Percentiles rank a stretch among this genome's conserved stretches.
phyloP scores from a whole-genome alignment of 2,888 invertebrate genomes.

The Dioctria linearis region DNA sequence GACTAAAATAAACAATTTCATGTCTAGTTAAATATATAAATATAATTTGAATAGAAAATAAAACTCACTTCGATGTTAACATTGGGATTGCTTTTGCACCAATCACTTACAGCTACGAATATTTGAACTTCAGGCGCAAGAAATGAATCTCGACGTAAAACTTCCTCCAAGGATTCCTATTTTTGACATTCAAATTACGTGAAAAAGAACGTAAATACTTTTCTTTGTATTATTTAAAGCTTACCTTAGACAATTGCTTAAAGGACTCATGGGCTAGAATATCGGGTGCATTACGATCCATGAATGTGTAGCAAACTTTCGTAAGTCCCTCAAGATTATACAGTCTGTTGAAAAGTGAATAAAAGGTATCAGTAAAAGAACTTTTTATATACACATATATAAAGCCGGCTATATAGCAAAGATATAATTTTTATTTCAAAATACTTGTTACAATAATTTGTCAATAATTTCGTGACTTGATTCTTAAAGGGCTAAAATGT shows the following conservation, averaged over 20 bases:
- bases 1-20: conserved; percentile 66
- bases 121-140: conserved; percentile 97
- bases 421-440: too few relatives aligned
- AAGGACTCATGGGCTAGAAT: conserved; percentile 90
- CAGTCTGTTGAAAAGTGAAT: too few relatives aligned
- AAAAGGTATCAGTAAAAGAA: too few relatives aligned
- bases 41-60: not conserved
- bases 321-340: conserved; percentile 79
- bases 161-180: conserved; percentile 82
- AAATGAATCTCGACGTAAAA: conserved; percentile 94
- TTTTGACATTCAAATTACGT: conserved; percentile 56
- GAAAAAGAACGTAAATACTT: not conserved
- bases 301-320: conserved; percentile 89
- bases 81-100: conserved; percentile 86
- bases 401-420: too few relatives aligned
- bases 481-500: too few relatives aligned
- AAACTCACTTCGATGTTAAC: conserved; percentile 67
- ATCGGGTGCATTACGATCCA: conserved; percentile 91
- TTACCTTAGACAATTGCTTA: conserved; percentile 82
- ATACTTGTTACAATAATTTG: too few relatives aligned
- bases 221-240: conserved; percentile 20
- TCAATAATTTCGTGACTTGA: too few relatives aligned
- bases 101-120: conserved; percentile 89
- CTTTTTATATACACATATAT: too few relatives aligned
- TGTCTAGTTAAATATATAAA: conserved; percentile 61